A percentile compares a stretch with the other conserved stretches of the same genome.
Evolutionary conservation across 2,888 invertebrate species (phyloP).

Genomic region (Drosophila percnosoma): DNA sequence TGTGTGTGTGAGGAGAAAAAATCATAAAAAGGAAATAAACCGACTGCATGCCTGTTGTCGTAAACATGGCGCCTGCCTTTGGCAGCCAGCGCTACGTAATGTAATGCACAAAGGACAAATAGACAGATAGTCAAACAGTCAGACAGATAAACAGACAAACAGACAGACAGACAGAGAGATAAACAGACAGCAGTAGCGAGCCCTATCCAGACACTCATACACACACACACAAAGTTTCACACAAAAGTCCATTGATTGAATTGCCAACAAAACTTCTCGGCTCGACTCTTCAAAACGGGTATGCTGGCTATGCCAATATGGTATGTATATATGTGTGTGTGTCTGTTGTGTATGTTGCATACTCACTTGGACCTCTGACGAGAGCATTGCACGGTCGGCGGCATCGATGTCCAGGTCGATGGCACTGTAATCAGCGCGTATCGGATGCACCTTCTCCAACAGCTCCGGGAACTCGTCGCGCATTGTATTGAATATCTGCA

Average conservation of each 20-base stretch:
- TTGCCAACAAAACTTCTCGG: slow-evolving; percentile 60
- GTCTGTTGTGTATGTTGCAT: background rate
- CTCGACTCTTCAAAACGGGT: slow-evolving; percentile 21
- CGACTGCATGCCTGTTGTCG: slow-evolving; percentile 74
- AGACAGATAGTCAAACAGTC: slow-evolving; percentile 3
- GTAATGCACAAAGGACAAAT: slow-evolving; percentile 52
- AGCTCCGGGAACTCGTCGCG: slow-evolving; percentile 85
- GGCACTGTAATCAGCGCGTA: slow-evolving; percentile 86
- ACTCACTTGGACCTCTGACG: slow-evolving; percentile 86
- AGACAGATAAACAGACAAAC: slow-evolving; percentile 3
- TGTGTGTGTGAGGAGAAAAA: slow-evolving; percentile 37
- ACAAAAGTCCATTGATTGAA: slow-evolving; percentile 79
- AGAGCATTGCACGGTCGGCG: slow-evolving; percentile 84
- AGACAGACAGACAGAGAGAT: slow-evolving; percentile 31
- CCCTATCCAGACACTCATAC: slow-evolving; percentile 34
- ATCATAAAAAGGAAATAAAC: slow-evolving; percentile 74
- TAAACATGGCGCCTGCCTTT: slow-evolving; percentile 72
- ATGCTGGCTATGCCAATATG: slow-evolving; percentile 24
- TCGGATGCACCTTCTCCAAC: slow-evolving; percentile 86
- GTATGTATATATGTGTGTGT: background rate
- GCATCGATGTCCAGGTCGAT: slow-evolving; percentile 85
- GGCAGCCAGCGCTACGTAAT: slow-evolving; percentile 65
- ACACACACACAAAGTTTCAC: slow-evolving; percentile 54
- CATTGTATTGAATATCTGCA: slow-evolving; percentile 86
- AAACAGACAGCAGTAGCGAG: slow-evolving; percentile 4